These are phyloP conservation scores for Irena cyanogastra DNA, from an alignment of 2,113 vertebrate species.

Conservation along the genomic window DNA sequence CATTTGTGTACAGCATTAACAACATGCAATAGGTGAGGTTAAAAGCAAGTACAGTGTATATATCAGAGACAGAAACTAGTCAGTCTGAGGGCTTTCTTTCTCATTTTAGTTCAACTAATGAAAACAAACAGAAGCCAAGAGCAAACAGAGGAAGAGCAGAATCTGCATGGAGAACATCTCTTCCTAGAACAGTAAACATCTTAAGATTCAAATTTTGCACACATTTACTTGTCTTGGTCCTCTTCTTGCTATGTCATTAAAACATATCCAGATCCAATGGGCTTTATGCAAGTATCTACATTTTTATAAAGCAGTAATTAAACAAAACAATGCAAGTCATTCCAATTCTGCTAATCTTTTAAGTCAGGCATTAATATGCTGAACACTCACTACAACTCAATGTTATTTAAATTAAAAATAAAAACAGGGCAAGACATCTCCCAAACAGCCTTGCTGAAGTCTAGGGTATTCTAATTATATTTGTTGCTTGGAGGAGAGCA, in stretches of 20 bases:
- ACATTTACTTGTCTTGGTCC: constrained; percentile 45
- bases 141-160: constrained; percentile 22
- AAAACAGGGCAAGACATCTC: background rate
- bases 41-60: constrained; percentile 35
- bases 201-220: background rate
- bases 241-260: background rate
- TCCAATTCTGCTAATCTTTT: constrained; percentile 11
- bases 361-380: constrained; percentile 10
- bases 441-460: constrained; percentile 3
- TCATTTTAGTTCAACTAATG: background rate
- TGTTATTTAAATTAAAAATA: background rate
- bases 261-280: background rate
- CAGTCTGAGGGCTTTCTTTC: constrained; percentile 44
- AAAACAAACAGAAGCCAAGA: constrained; percentile 39
- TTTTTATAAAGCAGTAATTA: background rate
- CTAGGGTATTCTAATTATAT: background rate
- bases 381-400: background rate
- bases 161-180: background rate
- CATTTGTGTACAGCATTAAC: constrained; percentile 48
- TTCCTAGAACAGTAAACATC: background rate
- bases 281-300: constrained; percentile 27
- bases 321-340: constrained; percentile 15
- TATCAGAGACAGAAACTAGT: constrained; percentile 18
- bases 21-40: constrained; percentile 48
- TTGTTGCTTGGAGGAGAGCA: background rate